phyloP scores from a whole-genome alignment of 2,797 vertebrate genomes.

The Poeciliopsis gracilis region DNA sequence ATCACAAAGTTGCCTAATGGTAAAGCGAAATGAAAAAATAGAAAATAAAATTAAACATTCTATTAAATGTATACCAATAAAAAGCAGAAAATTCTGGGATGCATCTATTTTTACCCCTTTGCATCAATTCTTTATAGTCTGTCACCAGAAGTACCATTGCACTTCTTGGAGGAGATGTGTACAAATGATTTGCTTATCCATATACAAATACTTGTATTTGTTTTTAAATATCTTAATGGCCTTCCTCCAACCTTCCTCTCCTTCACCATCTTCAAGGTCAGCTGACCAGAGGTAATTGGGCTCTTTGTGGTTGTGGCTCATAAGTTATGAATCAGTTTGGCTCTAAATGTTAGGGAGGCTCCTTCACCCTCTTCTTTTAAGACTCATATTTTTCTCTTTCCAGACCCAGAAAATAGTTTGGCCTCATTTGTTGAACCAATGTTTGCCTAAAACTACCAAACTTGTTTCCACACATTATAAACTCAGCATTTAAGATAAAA shows the following conservation, averaged over 20 bases:
- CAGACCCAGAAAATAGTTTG: neutral
- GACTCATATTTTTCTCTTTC: neutral
- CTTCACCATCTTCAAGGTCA: neutral
- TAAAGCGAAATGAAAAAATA: neutral
- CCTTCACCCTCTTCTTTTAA: too few relatives aligned
- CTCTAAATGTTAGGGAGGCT: too few relatives aligned
- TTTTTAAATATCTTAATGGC: neutral
- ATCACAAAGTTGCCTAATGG: neutral
- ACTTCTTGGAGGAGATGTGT: neutral
- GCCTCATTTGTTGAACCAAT: neutral
- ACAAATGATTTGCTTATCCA: neutral
- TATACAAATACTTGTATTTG: neutral
- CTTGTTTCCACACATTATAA: neutral
- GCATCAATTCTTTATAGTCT: neutral
- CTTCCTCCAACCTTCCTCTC: neutral
- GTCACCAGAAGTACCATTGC: neutral
- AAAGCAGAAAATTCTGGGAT: neutral
- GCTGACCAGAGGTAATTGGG: neutral
- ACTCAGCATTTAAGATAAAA: neutral
- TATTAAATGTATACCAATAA: neutral
- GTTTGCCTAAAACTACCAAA: neutral
- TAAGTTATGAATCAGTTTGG: too few relatives aligned
- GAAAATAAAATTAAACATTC: neutral
- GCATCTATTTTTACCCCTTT: neutral
- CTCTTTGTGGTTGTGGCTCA: too few relatives aligned